Base-by-base conservation (phyloP, 35 echinoderm and acorn worm species). In the Ptychodera flava region DNA sequence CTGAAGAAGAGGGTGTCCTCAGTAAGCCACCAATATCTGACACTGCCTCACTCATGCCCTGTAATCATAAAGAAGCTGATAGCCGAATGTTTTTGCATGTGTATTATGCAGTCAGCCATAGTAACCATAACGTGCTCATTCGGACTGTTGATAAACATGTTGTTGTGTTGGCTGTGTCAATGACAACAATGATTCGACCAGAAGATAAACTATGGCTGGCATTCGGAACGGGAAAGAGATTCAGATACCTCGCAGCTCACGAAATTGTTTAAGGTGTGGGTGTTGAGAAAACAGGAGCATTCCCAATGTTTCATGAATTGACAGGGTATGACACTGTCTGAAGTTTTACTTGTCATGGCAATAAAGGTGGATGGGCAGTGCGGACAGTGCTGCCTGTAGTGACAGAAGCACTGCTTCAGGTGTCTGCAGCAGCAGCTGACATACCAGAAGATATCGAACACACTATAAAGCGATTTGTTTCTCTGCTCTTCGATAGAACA, bases 291-390 rank as follows among this genome's bases (percentile, higher is more conserved):
- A 31, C 80, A 16, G 15, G 80, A 16, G 80, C 31, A 81, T 31
- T 81, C 15, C 80, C 80, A 81, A 29, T 28, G 80, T 33, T 29
- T 16, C 28, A 81, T 16, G 32, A n/a, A n/a, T 81, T 92, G 2
- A 89, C 86, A 16, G 86, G 90, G 16, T 92, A 79, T 78, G 90
- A 92, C 76, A 92, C 90, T 34, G 86, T 89, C 35, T 92, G 86
- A 81, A 64, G 30, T 29, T 92, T 92, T 37, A 78, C 35, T 88
- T 37, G 90, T 45, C 90, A 88, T 83, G 90, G 86, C 29, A 92
- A n/a, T n/a, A n/a, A n/a, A 92, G 87, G 15, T 14, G 80, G 31
- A n/a, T 15, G 82, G 36, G 31, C 82, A 83, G 82, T 83, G 31
- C 36, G 82, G 82, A 83, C 82, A n/a, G 82, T 83, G 36, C 31